Base-by-base conservation (phyloP, 2,113 vertebrate genomes). In the Macquaria australasica region DNA sequence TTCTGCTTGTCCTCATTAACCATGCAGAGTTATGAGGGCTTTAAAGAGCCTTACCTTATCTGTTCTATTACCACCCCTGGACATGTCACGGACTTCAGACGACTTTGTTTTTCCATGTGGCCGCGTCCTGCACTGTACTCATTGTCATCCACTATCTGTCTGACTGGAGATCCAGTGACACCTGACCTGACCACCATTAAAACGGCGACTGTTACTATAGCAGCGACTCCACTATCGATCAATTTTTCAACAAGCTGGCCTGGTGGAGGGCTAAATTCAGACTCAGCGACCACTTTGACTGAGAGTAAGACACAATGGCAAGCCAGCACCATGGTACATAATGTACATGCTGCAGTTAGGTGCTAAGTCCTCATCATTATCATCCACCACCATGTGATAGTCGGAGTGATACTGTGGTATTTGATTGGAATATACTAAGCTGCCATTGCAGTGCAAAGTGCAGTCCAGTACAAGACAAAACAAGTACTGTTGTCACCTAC, bases 161-260 rank as follows among this genome's bases (percentile, higher is more conserved):
- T 43, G 72, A 69, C 86, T 51, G 63, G 71, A 83, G 87, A 78
- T 84, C 85, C 84, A 18, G 73, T 87, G 88, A 91, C 90, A 93
- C 92, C 86, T 89, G 90, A 93, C 92, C 86, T 89, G 90, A 91
- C 82, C 89, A 80, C 84, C 82, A 82, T 74, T 88, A 90, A 84
- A 82, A 88, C 82, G 31, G 62, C 11, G 77, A 83, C 87, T 72
- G 92, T 94, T 93, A 84, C 94, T 86, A 93, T 94, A 93, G 90
- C 85, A 93, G 89, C 92, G n/a, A 88, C 89, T 90, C 84, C 78
- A 25, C 87, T 78, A 84, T 87, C 60, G 64, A 91, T 93, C 76
- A 88, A 94, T 93, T 91, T 95, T 94, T 93, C 80, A 94, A 89
- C 90, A 89, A 80, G 85, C 83, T 64, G 71, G 83, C 89, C 87